Evolutionary conservation across 2,797 vertebrate genomes (phyloP).

Genomic region (Macropus fuliginosus): DNA sequence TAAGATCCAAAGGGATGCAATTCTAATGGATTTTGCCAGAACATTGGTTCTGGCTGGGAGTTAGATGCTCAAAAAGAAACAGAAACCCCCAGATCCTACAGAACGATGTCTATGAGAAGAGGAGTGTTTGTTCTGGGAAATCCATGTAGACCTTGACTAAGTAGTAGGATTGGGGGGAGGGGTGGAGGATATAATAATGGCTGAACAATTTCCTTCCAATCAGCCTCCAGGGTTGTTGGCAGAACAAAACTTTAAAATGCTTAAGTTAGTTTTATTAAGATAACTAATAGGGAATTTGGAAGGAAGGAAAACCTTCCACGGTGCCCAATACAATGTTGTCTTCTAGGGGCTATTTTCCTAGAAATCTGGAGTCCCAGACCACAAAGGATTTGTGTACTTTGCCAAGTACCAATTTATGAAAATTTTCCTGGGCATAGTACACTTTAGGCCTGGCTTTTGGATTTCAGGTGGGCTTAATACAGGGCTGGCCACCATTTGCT

Average conservation of each 20-base stretch:
- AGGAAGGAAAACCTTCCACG: not conserved
- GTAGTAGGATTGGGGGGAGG: not conserved
- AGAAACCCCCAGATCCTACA: not conserved
- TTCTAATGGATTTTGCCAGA: not conserved
- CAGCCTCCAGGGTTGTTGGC: not conserved
- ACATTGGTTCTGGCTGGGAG: not conserved
- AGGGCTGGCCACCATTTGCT: conserved; percentile 23
- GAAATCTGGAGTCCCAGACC: not conserved
- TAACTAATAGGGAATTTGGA: not conserved
- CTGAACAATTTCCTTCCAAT: not conserved
- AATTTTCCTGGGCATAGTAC: too few species aligned
- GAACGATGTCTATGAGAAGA: not conserved
- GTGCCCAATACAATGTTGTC: too few species aligned
- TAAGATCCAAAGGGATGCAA: not conserved
- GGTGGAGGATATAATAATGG: not conserved
- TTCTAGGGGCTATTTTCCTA: not conserved
- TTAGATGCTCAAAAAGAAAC: not conserved
- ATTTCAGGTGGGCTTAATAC: not conserved
- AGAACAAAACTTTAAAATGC: not conserved
- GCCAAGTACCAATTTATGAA: not conserved
- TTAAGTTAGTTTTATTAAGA: not conserved
- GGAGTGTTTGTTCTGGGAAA: not conserved
- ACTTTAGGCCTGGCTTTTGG: not conserved
- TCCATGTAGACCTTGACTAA: not conserved
- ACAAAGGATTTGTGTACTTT: not conserved